Percentiles rank a stretch among this genome's conserved stretches.
These are phyloP conservation scores for Catocala sponsa DNA, from an alignment of 2,888 invertebrate species.

Conservation along the genomic window DNA sequence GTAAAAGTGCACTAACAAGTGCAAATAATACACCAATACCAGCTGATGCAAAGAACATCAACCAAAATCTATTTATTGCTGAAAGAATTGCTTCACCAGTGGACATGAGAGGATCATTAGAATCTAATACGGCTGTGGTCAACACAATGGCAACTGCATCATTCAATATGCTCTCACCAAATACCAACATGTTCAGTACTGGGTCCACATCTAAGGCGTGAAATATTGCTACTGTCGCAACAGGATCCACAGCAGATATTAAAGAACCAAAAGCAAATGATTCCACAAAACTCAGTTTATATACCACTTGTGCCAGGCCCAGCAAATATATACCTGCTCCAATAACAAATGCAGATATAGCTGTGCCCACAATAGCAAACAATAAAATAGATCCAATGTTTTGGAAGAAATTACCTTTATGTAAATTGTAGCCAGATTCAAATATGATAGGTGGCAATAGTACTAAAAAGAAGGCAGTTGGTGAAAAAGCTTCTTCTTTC, in stretches of 20 bases:
- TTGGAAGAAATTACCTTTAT: slow-evolving; percentile 98
- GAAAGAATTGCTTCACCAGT: slow-evolving; percentile 95
- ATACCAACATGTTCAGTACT: slow-evolving; percentile 99
- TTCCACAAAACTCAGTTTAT: slow-evolving; percentile 97
- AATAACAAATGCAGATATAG: slow-evolving; percentile 98
- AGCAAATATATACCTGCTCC: slow-evolving; percentile 98
- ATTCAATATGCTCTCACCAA: slow-evolving; percentile 97
- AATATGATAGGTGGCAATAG: slow-evolving; percentile 99
- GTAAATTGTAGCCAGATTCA: slow-evolving; percentile 99
- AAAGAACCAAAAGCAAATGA: slow-evolving; percentile 99
- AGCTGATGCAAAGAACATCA: slow-evolving; percentile 99
- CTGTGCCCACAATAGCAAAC: slow-evolving; percentile 99
- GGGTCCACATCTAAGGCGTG: slow-evolving; percentile 99
- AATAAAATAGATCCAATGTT: slow-evolving; percentile 99
- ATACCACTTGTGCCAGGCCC: slow-evolving; percentile 97
- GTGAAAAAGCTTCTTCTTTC: slow-evolving; percentile 99
- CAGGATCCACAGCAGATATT: slow-evolving; percentile 99
- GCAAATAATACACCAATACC: slow-evolving; percentile 98
- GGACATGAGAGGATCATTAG: slow-evolving; percentile 88
- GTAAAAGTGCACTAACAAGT: slow-evolving; percentile 95
- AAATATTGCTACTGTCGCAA: slow-evolving; percentile 99
- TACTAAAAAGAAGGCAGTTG: slow-evolving; percentile 99
- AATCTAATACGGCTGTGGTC: slow-evolving; percentile 95
- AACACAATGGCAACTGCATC: slow-evolving; percentile 99
- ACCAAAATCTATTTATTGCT: slow-evolving; percentile 96